Percentiles rank a stretch among this genome's conserved stretches.
Conservation (phyloP, 2,888 invertebrate species). For the Drosophila paranaensis region DNA sequence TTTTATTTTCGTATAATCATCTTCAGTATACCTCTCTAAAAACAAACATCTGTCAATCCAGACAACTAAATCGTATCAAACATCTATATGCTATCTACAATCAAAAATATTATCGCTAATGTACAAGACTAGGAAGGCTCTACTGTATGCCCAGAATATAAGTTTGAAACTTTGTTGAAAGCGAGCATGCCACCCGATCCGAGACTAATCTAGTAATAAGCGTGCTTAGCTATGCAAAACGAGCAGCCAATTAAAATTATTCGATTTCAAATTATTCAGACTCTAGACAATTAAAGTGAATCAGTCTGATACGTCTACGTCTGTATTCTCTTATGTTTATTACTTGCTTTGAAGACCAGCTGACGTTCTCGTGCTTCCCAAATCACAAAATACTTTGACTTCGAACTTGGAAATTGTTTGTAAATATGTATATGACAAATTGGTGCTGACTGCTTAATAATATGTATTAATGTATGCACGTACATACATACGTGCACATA, state of each 20-base stretch:
- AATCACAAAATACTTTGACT: conserved; percentile 28
- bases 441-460: conserved; percentile 2
- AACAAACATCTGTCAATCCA: not conserved
- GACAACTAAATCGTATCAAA: too few species aligned
- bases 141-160: not conserved
- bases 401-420: conserved; percentile 37
- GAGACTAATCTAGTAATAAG: conserved; percentile 16
- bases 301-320: conserved; percentile 16
- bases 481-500: not conserved
- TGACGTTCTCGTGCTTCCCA: conserved; percentile 4
- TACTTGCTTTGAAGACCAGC: not conserved
- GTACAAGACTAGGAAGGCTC: not conserved
- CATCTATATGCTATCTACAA: too few species aligned
- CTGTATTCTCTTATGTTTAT: not conserved
- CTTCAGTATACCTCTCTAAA: not conserved
- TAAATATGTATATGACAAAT: conserved; percentile 14
- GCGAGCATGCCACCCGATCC: conserved; percentile 6
- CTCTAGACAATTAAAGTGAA: conserved; percentile 33
- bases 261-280: conserved; percentile 48
- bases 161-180: not conserved
- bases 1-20: not conserved
- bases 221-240: conserved; percentile 7
- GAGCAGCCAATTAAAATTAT: conserved; percentile 33
- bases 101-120: not conserved
- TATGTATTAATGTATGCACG: not conserved